Base-by-base conservation (phyloP, 2,113 vertebrate species). In the rabbit (Oryctolagus cuniculus) region DNA sequence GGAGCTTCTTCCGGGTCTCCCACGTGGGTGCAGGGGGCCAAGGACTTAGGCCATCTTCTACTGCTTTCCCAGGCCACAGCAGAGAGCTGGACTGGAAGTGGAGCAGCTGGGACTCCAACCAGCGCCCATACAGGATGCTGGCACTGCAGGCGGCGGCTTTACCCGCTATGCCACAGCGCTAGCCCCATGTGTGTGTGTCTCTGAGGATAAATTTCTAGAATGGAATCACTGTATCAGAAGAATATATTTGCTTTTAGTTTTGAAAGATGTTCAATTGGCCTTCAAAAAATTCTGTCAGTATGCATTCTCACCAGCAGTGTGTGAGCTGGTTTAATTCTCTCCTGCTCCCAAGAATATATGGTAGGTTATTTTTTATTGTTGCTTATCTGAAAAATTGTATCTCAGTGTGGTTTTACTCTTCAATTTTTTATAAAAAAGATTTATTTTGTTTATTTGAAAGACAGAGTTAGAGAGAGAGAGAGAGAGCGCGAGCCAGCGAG, bases 241-340 rank as follows among this genome's bases (percentile, higher is more conserved):
- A 82, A 84, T 90, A 36, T 79, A 21, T 86, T 95, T 93, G 25
- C 34, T 84, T 97, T 92, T 92, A 89, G 49, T 82, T 96, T 95
- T 91, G 80, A 95, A 94, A 66, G 29, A 70, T 89, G 67, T 86
- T 36, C 93, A 73, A 66, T 89, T 73, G 74, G 55, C 24, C 11
- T 95, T 55, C 27, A 86, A 89, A 91, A 94, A 64, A 38, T 84
- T 66, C 2, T 79, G 69, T 90, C 34, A 77, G 0, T 96, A 44
- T 81, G 80, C n/a, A 79, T 85, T 94, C 6, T 64, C 31, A 89
- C 84, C 25, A 95, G 34, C 36, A 64, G 25, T 80, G 22, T 79
- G 58, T 70, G 29, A 87, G 36, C 55, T 86, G 38, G 51, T 79
- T 72, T 91, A 87, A 85, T 91, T 85, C 36, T 49, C 29, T 83